Conservation (phyloP, 2,797 vertebrate genomes). For the Rhabdophis nuchalis region DNA sequence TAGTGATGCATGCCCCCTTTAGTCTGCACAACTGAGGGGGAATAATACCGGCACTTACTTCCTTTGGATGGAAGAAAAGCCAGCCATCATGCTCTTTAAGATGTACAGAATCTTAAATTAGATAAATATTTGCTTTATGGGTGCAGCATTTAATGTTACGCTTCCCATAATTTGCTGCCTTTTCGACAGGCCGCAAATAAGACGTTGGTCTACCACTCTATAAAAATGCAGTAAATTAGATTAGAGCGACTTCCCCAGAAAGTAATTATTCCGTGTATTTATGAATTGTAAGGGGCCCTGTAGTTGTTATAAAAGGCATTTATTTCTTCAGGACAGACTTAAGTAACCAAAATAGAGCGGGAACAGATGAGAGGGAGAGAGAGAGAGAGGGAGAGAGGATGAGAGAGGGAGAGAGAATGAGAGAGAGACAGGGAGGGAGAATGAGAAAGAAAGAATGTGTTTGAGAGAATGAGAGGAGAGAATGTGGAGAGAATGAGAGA, state of each 20-base stretch:
- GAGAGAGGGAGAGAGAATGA: too few relatives aligned
- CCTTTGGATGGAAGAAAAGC: conserved; percentile 6
- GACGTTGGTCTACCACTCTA: conserved; percentile 40
- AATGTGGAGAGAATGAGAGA: too few relatives aligned
- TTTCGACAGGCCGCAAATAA: conserved; percentile 41
- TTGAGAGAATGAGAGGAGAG: too few relatives aligned
- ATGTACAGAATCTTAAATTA: conserved; percentile 48
- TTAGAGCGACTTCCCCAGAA: conserved; percentile 35
- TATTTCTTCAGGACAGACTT: conserved; percentile 4
- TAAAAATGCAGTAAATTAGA: conserved; percentile 57
- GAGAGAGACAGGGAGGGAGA: too few relatives aligned
- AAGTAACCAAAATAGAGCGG: not conserved
- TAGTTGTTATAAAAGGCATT: conserved; percentile 9
- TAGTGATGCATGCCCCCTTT: conserved; percentile 8
- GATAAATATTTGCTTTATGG: conserved; percentile 53
- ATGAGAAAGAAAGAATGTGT: accelerated
- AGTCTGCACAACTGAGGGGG: not conserved
- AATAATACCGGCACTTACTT: conserved; percentile 11
- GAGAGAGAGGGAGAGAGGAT: too few relatives aligned
- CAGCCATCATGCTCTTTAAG: conserved; percentile 38
- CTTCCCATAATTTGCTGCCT: conserved; percentile 46
- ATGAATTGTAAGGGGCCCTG: conserved; percentile 28
- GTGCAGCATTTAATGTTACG: conserved; percentile 34
- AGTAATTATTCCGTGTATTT: conserved; percentile 55
- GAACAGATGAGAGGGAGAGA: not conserved